Base-by-base conservation (phyloP, 2,888 invertebrate genomes). In the Hyppa rectilinea region DNA sequence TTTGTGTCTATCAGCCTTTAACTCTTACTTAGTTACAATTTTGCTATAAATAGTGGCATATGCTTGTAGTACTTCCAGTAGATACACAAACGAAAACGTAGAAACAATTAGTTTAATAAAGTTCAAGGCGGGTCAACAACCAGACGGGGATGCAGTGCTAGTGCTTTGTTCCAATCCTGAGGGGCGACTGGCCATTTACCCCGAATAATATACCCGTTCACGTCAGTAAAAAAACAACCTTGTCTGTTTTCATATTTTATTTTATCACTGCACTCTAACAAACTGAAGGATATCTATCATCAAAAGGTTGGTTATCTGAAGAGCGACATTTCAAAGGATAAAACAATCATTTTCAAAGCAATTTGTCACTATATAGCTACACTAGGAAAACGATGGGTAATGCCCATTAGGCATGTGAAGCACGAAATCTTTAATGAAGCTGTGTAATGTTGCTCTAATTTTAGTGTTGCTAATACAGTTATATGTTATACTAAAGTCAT, bases 151-250 rank as follows among this genome's bases (percentile, higher is more conserved):
- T 88, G 88, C 86, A 87, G 81, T 82, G 81, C 76, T 80, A 86
- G 82, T 81, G 87, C 93, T 93, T 94, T 93, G 93, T 93, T 90
- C 89, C 80, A 76, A 82, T 83, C 84, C 85, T 84, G 83, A 60
- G 66, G 69, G 71, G 71, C 79, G 82, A 66, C 87, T 87, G 92
- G 92, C 88, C 93, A 83, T 94, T 93, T 93, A 94, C 94, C 94
- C 89, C 90, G 79, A 85, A 80, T 81, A 80, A 81, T 75, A 79
- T 68, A 67, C 29, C 9, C 26, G 50, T 62, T 26, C 52, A 74
- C 58, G 43, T 67, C 29, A 40, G 56, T 29, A 23, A 70, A 72
- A n/a, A 64, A 61, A 59, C 71, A 52, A 69, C 31, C 36, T 38
- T 45, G 53, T 78, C 52, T 61, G n/a, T n/a, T 53, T 26, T 47